phyloP scores from a whole-genome alignment of 1,140 invertebrate genomes.

The Asbolus verrucosus region DNA sequence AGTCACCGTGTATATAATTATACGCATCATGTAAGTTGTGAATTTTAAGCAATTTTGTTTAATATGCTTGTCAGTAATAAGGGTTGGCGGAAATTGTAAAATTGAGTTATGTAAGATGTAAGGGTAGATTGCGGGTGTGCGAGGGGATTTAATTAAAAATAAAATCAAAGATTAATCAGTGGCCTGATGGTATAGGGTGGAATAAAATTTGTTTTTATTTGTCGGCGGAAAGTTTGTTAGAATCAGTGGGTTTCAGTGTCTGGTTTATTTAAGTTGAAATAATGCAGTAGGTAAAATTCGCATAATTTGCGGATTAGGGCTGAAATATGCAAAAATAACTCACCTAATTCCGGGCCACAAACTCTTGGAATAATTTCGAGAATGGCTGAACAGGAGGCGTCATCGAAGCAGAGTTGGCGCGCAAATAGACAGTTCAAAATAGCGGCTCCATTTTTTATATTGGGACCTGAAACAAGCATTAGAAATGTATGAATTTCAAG shows the following conservation, averaged over 20 bases:
- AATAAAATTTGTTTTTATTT: constrained; percentile 38
- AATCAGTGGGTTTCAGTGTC: constrained; percentile 19
- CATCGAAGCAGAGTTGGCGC: constrained; percentile 86
- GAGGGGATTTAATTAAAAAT: constrained; percentile 27
- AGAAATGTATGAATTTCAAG: constrained; percentile 49
- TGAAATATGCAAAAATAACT: constrained; percentile 64
- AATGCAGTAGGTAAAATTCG: constrained; percentile 32
- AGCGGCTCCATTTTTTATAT: constrained; percentile 78
- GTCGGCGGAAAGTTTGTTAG: constrained; percentile 15
- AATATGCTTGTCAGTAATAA: constrained; percentile 24
- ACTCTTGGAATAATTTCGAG: constrained; percentile 89
- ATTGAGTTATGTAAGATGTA: constrained; percentile 33
- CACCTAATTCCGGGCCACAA: constrained; percentile 89
- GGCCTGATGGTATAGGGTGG: constrained; percentile 15
- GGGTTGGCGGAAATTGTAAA: constrained; percentile 18
- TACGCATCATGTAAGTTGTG: no score
- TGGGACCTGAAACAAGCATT: constrained; percentile 73
- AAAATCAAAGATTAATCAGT: constrained; percentile 30
- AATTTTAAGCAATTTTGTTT: constrained; percentile 7
- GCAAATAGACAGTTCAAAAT: constrained; percentile 88
- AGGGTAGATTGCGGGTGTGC: background rate
- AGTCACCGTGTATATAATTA: background rate
- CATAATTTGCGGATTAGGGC: constrained; percentile 32
- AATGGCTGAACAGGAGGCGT: constrained; percentile 88
- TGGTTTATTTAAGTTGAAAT: constrained; percentile 29